These are phyloP conservation scores for Cephus runcator DNA, from an alignment of 2,888 invertebrate species.

Conservation along the genomic window DNA sequence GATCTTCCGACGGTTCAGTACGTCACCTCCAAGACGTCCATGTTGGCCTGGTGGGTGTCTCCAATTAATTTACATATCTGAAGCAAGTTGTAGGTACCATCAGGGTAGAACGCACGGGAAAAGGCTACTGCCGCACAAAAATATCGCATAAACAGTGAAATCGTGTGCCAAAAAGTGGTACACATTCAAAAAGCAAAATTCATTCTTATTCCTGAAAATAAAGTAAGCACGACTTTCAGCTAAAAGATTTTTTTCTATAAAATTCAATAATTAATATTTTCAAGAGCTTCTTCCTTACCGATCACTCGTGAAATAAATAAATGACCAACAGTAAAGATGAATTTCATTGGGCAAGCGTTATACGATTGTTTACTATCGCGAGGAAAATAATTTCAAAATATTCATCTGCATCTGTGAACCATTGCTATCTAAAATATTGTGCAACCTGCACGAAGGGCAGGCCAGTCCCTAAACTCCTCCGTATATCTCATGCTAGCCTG, in stretches of 20 bases:
- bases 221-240: neutral
- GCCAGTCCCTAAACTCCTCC: conserved; percentile 12
- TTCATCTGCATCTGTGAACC: neutral
- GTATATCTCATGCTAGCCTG: conserved; percentile 46
- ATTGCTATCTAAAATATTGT: neutral
- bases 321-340: neutral
- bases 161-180: neutral
- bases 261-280: neutral
- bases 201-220: neutral
- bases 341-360: neutral
- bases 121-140: neutral
- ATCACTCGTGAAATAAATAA: neutral
- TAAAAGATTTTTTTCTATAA: neutral
- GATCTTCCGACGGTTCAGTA: conserved; percentile 23
- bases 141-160: neutral
- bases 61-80: conserved; percentile 49
- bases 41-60: conserved; percentile 47
- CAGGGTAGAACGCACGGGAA: neutral
- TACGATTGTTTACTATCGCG: neutral
- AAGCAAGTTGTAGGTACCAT: neutral
- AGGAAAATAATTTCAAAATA: neutral
- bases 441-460: conserved; percentile 11
- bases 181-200: neutral
- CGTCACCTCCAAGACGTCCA: conserved; percentile 36
- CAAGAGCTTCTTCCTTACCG: neutral